Evolutionary conservation across 1,140 invertebrate species (phyloP).

Genomic region (Notospermus geniculatus): DNA sequence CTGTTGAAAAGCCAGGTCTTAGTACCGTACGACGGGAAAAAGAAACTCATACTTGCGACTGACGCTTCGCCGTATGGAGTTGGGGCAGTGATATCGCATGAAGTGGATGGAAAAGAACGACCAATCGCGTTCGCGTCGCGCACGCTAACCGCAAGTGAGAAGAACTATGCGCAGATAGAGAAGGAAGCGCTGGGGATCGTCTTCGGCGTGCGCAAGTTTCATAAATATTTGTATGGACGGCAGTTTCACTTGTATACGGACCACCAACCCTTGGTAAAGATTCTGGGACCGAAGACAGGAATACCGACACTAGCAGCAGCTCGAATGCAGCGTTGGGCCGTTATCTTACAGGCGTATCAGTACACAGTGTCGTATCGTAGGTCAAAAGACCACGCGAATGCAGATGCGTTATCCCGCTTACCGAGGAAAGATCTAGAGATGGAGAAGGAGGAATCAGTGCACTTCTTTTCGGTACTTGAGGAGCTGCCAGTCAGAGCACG

Average conservation of each 20-base stretch:
- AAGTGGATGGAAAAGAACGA: conserved; percentile 36
- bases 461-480: background rate
- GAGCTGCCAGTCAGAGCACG: background rate
- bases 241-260: conserved; percentile 30
- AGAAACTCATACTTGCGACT: conserved; percentile 52
- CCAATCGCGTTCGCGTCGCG: conserved; percentile 56
- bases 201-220: conserved; percentile 57
- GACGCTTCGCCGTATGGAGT: conserved; percentile 59
- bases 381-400: conserved; percentile 32
- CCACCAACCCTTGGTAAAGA: conserved; percentile 37
- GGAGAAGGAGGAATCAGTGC: background rate
- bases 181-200: conserved; percentile 59
- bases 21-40: conserved; percentile 49
- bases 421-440: conserved; percentile 2
- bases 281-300: conserved; percentile 26
- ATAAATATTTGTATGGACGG: conserved; percentile 54
- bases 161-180: too few species aligned
- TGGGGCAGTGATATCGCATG: conserved; percentile 56
- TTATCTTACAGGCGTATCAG: conserved; percentile 43
- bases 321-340: conserved; percentile 49
- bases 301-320: conserved; percentile 36
- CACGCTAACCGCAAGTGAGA: conserved; percentile 57
- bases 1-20: conserved; percentile 37
- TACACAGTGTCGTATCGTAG: conserved; percentile 41
- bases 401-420: conserved; percentile 38